A percentile compares a stretch with the other conserved stretches of the same genome.
Evolutionary conservation across 2,113 vertebrate genomes (phyloP).

Genomic region (Gulo gulo): DNA sequence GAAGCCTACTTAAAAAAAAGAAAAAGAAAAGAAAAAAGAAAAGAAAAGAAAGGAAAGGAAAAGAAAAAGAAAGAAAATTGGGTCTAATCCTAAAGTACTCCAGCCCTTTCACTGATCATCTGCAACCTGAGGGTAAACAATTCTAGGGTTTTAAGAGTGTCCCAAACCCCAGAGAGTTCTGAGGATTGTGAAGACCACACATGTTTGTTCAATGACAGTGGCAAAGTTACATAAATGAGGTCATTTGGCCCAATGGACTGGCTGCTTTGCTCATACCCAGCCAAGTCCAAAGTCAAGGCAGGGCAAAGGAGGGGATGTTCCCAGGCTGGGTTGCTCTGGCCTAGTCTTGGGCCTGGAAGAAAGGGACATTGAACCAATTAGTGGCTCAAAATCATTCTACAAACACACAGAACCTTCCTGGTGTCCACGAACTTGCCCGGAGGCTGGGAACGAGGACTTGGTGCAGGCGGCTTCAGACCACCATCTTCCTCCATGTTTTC

Average conservation of each 20-base stretch:
- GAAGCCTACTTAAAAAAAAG: background rate
- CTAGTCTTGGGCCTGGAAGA: background rate
- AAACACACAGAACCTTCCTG: background rate
- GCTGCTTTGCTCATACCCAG: background rate
- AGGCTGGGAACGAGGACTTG: background rate
- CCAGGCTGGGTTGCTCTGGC: background rate
- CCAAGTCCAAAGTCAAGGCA: background rate
- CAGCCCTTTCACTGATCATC: background rate
- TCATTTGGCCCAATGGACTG: background rate
- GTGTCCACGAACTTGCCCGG: background rate
- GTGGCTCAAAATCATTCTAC: background rate
- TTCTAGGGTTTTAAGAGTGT: background rate
- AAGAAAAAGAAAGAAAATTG: background rate
- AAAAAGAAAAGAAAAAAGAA: background rate
- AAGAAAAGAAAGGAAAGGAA: background rate
- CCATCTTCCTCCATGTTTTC: background rate
- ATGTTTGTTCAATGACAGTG: background rate
- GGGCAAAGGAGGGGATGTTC: background rate
- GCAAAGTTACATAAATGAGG: background rate
- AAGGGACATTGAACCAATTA: rapidly evolving
- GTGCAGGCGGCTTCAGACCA: background rate
- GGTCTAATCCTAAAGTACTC: background rate
- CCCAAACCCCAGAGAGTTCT: background rate
- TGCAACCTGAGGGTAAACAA: background rate
- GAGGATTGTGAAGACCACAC: background rate